Evolutionary conservation across 2,797 vertebrate species (phyloP).

Genomic region (Percopsis omiscomaycus): DNA sequence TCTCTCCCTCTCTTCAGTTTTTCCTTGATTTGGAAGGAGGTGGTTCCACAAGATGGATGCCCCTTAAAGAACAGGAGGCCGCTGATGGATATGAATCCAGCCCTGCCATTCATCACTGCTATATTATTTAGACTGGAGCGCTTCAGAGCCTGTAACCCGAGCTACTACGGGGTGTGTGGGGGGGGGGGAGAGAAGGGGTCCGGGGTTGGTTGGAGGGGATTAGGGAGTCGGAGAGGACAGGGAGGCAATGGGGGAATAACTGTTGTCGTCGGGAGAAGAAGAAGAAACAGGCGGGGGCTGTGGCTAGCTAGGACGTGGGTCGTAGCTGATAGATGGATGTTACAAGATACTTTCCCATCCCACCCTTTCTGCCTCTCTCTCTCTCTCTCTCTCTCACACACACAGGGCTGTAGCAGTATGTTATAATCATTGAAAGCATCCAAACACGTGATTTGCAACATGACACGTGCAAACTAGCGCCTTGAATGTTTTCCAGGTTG

Average conservation of each 20-base stretch:
- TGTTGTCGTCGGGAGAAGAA: background rate
- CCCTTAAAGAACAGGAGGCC: constrained; percentile 73
- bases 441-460: too few species aligned
- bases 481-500: too few species aligned
- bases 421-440: too few species aligned
- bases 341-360: background rate
- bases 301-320: constrained; percentile 2
- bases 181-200: constrained; percentile 31
- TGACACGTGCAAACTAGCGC: too few species aligned
- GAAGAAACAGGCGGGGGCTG: background rate
- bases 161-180: constrained; percentile 60
- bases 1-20: constrained; percentile 47
- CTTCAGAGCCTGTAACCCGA: constrained; percentile 97
- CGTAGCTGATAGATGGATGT: constrained; percentile 2
- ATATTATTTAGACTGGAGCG: constrained; percentile 99
- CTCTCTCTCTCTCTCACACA: background rate
- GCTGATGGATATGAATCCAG: constrained; percentile 96
- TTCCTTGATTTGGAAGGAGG: constrained; percentile 69
- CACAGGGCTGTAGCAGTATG: too few species aligned
- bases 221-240: constrained; percentile 32
- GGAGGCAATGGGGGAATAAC: background rate
- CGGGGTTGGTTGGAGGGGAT: constrained; percentile 19
- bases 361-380: background rate
- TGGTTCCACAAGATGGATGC: constrained; percentile 68
- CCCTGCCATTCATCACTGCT: constrained; percentile 98